phyloP scores from a whole-genome alignment of 2,888 invertebrate genomes.

The Myathropa florea region DNA sequence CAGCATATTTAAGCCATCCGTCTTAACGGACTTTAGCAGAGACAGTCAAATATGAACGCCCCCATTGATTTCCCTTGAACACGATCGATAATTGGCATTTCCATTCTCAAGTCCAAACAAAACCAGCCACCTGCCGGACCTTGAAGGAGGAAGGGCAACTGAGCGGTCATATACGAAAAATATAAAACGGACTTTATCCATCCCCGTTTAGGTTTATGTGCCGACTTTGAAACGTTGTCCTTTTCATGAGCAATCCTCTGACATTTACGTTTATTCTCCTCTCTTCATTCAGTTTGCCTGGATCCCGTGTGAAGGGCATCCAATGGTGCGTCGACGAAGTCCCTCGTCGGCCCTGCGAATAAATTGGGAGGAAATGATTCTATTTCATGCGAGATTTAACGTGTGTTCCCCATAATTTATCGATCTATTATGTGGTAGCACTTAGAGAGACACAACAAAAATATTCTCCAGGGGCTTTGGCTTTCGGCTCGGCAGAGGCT shows the following conservation, averaged over 20 bases:
- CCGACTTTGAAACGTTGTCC: conserved; percentile 44
- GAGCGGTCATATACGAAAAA: not conserved
- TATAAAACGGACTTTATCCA: conserved; percentile 21
- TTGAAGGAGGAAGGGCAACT: not conserved
- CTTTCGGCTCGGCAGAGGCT: not conserved
- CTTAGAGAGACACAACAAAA: conserved; percentile 46
- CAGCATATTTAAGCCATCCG: conserved; percentile 40
- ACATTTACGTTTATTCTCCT: conserved; percentile 30
- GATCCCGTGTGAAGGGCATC: not conserved
- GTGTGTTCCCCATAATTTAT: conserved; percentile 79
- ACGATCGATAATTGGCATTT: conserved; percentile 30
- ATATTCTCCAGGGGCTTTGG: conserved; percentile 5
- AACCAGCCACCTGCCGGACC: not conserved
- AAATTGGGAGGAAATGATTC: conserved; percentile 80
- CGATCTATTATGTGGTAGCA: conserved; percentile 78
- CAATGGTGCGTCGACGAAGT: conserved; percentile 1
- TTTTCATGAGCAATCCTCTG: conserved; percentile 22
- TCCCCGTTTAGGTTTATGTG: conserved; percentile 40
- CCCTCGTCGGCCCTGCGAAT: conserved; percentile 71
- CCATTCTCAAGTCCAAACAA: conserved; percentile 1
- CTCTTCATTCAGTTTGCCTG: not conserved
- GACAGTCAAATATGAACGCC: not conserved
- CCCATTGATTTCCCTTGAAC: not conserved
- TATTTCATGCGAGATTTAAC: conserved; percentile 80
- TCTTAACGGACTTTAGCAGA: conserved; percentile 15